Evolutionary conservation across 2,888 invertebrate species (phyloP).

Genomic region (Ophraella communa): DNA sequence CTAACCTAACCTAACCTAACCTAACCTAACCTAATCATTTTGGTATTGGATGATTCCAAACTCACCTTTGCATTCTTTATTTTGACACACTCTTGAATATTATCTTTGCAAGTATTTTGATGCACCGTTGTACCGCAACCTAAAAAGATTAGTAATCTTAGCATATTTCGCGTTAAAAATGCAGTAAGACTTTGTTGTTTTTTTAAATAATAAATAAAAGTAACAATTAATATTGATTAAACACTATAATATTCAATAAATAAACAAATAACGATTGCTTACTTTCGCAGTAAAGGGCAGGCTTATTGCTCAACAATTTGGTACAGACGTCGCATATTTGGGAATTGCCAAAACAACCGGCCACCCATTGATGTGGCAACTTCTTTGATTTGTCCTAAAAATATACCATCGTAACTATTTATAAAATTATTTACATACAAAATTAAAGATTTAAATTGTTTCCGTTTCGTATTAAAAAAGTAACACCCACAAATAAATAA

Average conservation of each 20-base stretch:
- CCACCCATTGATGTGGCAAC: constrained; percentile 77
- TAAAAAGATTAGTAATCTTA: constrained; percentile 56
- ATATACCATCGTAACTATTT: constrained; percentile 22
- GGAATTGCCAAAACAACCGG: constrained; percentile 69
- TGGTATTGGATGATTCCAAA: background rate
- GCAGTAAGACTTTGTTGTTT: background rate
- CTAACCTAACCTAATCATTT: background rate
- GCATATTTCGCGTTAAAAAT: background rate
- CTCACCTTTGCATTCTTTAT: constrained; percentile 70
- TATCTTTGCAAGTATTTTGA: constrained; percentile 87
- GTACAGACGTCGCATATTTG: constrained; percentile 80
- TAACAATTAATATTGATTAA: no score
- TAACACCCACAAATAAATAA: no score
- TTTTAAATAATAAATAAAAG: no score
- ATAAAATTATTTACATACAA: background rate
- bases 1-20: no score
- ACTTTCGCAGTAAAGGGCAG: constrained; percentile 87
- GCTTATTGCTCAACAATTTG: constrained; percentile 79
- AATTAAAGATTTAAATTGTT: background rate
- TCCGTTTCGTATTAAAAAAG: no score
- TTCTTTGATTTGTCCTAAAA: constrained; percentile 78
- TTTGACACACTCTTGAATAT: constrained; percentile 82
- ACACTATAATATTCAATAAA: no score
- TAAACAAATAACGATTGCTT: constrained; percentile 57
- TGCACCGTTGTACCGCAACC: constrained; percentile 88